These are phyloP conservation scores for Xestia c-nigrum DNA, from an alignment of 2,888 invertebrate species.

Conservation along the genomic window DNA sequence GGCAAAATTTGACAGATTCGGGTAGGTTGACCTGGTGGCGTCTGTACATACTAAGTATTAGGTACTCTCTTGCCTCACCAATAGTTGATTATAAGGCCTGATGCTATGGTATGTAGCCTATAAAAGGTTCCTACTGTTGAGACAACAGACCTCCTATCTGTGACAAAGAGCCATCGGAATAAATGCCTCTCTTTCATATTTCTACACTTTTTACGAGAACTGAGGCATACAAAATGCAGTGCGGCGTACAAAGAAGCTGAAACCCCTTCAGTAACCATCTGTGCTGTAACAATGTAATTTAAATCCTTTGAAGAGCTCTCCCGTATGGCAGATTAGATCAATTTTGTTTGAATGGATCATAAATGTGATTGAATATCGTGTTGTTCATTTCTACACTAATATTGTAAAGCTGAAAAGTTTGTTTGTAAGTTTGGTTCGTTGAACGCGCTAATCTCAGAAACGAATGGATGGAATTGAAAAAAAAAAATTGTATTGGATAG, in stretches of 20 bases:
- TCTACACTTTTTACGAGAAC: background rate
- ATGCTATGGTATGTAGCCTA: background rate
- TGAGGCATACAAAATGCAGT: slow-evolving; percentile 8
- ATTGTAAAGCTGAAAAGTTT: no score
- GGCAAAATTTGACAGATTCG: no score
- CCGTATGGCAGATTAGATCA: slow-evolving; percentile 27
- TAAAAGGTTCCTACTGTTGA: background rate
- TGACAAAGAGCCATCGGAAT: background rate
- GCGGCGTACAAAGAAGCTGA: background rate
- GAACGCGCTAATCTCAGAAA: no score
- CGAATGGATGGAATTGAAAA: no score
- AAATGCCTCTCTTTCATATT: background rate
- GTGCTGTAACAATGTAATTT: slow-evolving; percentile 37
- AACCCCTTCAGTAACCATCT: slow-evolving; percentile 16
- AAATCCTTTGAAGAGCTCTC: slow-evolving; percentile 30
- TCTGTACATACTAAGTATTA: background rate
- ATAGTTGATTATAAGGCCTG: background rate
- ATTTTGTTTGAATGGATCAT: background rate
- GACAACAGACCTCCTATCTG: background rate
- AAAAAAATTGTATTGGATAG: no score
- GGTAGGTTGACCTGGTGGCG: no score
- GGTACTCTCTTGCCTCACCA: background rate
- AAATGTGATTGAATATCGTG: background rate
- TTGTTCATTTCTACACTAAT: background rate
- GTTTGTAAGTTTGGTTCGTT: no score